Evolutionary conservation across 1,140 invertebrate genomes (phyloP).

Genomic region (Drosophila willistoni): DNA sequence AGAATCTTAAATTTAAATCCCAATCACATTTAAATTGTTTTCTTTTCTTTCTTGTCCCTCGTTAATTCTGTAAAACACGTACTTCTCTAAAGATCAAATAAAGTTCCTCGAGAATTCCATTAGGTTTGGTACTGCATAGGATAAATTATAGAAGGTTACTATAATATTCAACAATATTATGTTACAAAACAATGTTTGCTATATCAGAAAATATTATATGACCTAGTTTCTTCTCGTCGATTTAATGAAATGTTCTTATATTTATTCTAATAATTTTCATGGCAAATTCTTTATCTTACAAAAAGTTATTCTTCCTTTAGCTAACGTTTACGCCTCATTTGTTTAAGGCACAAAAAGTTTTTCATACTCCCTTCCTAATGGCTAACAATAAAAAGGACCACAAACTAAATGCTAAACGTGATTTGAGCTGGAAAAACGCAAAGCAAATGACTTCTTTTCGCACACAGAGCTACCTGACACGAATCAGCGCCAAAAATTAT

Average conservation of each 20-base stretch:
- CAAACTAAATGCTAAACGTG: conserved; percentile 12
- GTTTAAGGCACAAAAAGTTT: neutral
- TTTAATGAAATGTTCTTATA: neutral
- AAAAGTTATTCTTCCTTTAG: neutral
- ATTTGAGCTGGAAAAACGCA: conserved; percentile 10
- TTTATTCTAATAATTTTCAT: neutral
- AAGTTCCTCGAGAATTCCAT: too few species aligned
- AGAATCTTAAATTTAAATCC: too few species aligned
- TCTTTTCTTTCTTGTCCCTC: too few species aligned
- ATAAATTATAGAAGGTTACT: too few species aligned
- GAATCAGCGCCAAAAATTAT: conserved; percentile 24
- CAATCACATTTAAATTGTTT: too few species aligned
- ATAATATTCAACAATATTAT: too few species aligned
- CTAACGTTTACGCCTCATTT: neutral
- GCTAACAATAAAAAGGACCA: neutral
- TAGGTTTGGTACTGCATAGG: too few species aligned
- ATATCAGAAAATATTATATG: neutral
- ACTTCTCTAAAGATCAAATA: too few species aligned
- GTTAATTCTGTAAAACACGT: too few species aligned
- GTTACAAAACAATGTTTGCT: too few species aligned
- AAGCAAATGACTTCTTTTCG: conserved; percentile 16
- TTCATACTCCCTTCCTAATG: neutral
- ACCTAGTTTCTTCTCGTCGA: neutral
- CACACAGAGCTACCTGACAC: conserved; percentile 18
- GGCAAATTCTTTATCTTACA: neutral